A percentile compares a stretch with the other conserved stretches of the same genome.
Conservation (phyloP, 2,888 invertebrate species). For the Agrotis clavis region DNA sequence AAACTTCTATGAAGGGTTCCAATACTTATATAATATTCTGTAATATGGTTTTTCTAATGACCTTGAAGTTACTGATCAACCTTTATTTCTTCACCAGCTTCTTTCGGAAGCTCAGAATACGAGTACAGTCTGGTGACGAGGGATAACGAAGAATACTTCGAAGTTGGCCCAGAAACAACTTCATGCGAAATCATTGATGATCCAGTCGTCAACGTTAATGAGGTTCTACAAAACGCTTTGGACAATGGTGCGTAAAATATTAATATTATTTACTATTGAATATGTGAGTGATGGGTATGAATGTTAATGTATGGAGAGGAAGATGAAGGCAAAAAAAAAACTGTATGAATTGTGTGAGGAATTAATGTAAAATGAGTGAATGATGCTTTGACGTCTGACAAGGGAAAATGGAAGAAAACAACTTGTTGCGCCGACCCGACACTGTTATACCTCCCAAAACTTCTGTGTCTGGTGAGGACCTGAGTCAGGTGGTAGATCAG, state of each 20-base stretch:
- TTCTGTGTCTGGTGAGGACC: no score
- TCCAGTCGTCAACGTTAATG: conserved; percentile 69
- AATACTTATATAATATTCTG: not conserved
- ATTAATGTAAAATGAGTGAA: no score
- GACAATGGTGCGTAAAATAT: conserved; percentile 69
- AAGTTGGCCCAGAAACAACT: conserved; percentile 81
- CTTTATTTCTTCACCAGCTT: conserved; percentile 69
- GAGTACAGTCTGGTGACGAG: conserved; percentile 75
- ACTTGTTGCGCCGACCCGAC: no score
- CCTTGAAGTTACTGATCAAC: not conserved
- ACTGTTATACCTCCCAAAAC: no score
- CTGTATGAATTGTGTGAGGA: no score
- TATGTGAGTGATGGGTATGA: no score
- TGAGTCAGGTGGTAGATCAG: no score
- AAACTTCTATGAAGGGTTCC: not conserved
- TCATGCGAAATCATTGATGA: conserved; percentile 75
- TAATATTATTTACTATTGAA: not conserved
- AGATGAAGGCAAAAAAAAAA: no score
- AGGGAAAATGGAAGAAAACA: no score
- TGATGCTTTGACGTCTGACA: no score
- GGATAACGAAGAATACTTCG: conserved; percentile 76
- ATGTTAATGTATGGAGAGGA: no score
- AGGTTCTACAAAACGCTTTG: conserved; percentile 68
- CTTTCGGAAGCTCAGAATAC: conserved; percentile 76
- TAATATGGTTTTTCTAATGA: not conserved